These are phyloP conservation scores for Hecatera dysodea DNA, from an alignment of 2,888 invertebrate genomes.

Conservation along the genomic window DNA sequence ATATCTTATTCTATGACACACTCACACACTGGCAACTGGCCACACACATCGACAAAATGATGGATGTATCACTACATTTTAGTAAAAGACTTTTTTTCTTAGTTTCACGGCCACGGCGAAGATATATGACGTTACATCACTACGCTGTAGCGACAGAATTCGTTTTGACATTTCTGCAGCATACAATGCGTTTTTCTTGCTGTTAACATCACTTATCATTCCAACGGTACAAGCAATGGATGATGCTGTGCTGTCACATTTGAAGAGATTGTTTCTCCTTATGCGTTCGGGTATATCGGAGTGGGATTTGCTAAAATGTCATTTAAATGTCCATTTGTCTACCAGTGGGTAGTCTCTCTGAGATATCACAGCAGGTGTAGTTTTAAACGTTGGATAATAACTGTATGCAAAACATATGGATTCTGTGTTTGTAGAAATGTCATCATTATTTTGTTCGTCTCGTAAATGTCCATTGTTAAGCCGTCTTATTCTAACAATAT, in stretches of 20 bases:
- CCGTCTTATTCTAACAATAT: background rate
- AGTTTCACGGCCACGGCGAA: constrained; percentile 50
- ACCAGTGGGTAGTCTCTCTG: constrained; percentile 38
- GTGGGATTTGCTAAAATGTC: constrained; percentile 25
- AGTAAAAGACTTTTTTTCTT: constrained; percentile 29
- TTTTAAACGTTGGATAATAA: constrained; percentile 24
- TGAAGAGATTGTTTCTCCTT: background rate
- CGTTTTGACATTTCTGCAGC: constrained; percentile 10
- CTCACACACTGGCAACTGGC: background rate
- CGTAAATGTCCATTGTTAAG: constrained; percentile 40
- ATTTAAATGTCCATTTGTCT: constrained; percentile 27
- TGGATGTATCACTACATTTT: constrained; percentile 24
- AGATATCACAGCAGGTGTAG: constrained; percentile 34
- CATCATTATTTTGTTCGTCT: constrained; percentile 33
- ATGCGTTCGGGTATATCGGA: background rate
- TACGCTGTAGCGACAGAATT: background rate
- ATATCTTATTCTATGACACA: constrained; percentile 28
- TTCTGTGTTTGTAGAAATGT: constrained; percentile 19
- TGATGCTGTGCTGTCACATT: background rate
- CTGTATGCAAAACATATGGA: constrained; percentile 23
- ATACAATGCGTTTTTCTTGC: constrained; percentile 5
- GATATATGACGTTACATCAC: constrained; percentile 28
- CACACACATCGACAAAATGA: constrained; percentile 44
- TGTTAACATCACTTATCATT: fast-evolving
- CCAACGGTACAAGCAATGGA: background rate